These are phyloP conservation scores for Lumbricus terrestris DNA, from an alignment of 2,888 invertebrate genomes.

Conservation along the genomic window DNA sequence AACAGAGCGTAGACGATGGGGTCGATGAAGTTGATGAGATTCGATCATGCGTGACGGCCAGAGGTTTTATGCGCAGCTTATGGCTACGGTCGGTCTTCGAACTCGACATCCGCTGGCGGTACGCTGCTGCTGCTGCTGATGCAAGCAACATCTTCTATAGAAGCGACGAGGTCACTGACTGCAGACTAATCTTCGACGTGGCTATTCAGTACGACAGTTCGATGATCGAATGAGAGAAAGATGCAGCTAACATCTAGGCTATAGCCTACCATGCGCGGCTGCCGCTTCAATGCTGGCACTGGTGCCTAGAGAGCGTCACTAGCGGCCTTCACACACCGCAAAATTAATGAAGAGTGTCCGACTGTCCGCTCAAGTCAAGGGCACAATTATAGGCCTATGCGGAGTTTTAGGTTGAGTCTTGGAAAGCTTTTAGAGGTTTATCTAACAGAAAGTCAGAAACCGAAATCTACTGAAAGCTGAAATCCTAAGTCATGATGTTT, in stretches of 20 bases:
- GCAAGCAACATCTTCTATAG: neutral
- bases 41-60: neutral
- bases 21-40: neutral
- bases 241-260: neutral
- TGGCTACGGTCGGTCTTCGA: neutral
- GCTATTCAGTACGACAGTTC: neutral
- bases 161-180: neutral
- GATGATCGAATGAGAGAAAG: neutral
- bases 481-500: neutral
- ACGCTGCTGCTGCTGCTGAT: neutral
- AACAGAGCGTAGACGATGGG: neutral
- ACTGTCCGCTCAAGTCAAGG: no score
- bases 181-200: neutral
- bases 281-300: neutral
- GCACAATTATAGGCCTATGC: no score
- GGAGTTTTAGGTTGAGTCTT: neutral
- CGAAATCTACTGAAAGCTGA: neutral
- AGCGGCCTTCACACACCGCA: neutral
- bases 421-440: neutral
- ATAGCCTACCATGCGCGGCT: no score
- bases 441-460: neutral
- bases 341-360: no score
- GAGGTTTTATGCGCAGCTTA: neutral
- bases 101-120: neutral
- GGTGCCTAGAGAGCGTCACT: neutral